phyloP scores from a whole-genome alignment of 2,113 vertebrate species.

The Lucifuga dentata region DNA sequence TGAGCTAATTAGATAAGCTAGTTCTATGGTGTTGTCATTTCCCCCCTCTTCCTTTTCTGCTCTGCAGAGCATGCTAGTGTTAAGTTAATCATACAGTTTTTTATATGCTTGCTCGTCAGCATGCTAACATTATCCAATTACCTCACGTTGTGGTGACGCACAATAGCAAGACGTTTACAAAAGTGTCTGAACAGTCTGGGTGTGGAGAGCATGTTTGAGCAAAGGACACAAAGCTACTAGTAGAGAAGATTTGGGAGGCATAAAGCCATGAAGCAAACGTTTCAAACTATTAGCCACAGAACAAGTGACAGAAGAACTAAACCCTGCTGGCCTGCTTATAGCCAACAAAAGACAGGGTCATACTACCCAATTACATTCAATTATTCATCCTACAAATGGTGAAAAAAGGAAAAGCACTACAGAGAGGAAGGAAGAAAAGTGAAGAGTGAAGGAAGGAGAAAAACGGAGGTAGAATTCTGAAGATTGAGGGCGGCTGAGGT shows the following conservation, averaged over 20 bases:
- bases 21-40: constrained; percentile 55
- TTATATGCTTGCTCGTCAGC: constrained; percentile 33
- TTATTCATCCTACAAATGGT: constrained; percentile 50
- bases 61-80: constrained; percentile 39
- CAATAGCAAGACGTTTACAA: constrained; percentile 12
- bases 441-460: neutral
- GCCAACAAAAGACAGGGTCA: constrained; percentile 61
- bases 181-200: neutral
- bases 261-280: constrained; percentile 4
- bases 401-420: neutral
- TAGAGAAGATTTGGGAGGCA: neutral
- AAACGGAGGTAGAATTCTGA: constrained; percentile 38
- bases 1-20: constrained; percentile 67
- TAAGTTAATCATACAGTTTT: constrained; percentile 58
- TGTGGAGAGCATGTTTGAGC: neutral
- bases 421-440: neutral
- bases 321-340: constrained; percentile 1
- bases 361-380: constrained; percentile 62
- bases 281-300: constrained; percentile 21
- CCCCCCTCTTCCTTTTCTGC: constrained; percentile 37
- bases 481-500: constrained; percentile 61
- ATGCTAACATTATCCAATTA: constrained; percentile 53
- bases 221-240: neutral
- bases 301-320: constrained; percentile 18
- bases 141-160: constrained; percentile 48